Conservation (phyloP, 1,140 invertebrate species). For the Drosophila bipectinata region DNA sequence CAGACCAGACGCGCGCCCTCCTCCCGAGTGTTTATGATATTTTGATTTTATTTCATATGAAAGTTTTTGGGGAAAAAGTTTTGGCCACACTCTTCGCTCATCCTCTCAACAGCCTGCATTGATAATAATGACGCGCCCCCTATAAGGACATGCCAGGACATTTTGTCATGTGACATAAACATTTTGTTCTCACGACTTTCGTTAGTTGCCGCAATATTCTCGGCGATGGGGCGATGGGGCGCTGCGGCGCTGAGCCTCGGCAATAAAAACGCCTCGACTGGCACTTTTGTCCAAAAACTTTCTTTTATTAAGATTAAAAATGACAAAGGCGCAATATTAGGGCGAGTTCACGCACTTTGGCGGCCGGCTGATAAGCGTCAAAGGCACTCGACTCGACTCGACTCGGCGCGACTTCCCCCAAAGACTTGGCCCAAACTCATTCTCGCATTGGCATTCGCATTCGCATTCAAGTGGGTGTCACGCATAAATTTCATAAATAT, state of each 20-base stretch:
- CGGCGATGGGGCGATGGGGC: not conserved
- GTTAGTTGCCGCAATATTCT: slow-evolving; percentile 29
- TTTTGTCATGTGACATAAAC: slow-evolving; percentile 59
- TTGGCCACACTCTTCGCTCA: not conserved
- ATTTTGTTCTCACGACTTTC: slow-evolving; percentile 54
- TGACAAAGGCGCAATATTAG: slow-evolving; percentile 62
- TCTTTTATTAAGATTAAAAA: slow-evolving; percentile 82
- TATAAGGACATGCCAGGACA: slow-evolving; percentile 8
- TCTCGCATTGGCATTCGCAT: slow-evolving; percentile 43
- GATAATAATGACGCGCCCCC: slow-evolving; percentile 57
- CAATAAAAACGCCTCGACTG: slow-evolving; percentile 65
- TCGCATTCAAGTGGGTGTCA: slow-evolving; percentile 76
- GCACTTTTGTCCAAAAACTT: slow-evolving; percentile 55
- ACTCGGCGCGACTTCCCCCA: not conserved
- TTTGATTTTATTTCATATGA: slow-evolving; percentile 72
- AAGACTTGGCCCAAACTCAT: slow-evolving; percentile 20
- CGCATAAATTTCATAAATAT: slow-evolving; percentile 83
- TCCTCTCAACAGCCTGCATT: slow-evolving; percentile 39
- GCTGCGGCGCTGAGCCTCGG: slow-evolving; percentile 1
- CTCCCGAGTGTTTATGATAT: slow-evolving; percentile 76
- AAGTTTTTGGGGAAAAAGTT: slow-evolving; percentile 48
- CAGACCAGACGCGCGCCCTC: slow-evolving; percentile 37
- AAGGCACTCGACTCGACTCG: slow-evolving; percentile 34
- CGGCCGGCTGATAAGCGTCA: slow-evolving; percentile 72
- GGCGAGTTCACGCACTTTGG: slow-evolving; percentile 49